Evolutionary conservation across 23 tunicate genomes (phyloP).

Genomic region (Aplidium turbinatum): DNA sequence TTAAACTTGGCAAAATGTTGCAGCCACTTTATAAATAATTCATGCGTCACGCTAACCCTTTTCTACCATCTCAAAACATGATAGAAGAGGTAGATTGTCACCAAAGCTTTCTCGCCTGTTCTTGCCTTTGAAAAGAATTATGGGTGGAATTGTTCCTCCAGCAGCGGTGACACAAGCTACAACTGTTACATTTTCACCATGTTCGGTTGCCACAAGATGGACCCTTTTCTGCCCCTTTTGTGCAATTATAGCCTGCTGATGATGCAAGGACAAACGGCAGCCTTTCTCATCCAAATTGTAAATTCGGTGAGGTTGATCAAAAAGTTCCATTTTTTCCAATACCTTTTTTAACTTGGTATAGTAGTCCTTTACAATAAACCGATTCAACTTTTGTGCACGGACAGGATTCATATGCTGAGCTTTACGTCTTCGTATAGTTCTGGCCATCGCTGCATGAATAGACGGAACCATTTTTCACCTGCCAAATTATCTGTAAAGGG

Average conservation of each 20-base stretch:
- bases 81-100: conserved; percentile 1
- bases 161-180: too few species aligned
- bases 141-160: conserved; percentile 4
- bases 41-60: conserved; percentile 17
- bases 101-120: conserved; percentile 15
- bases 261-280: neutral
- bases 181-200: conserved; percentile 20
- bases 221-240: neutral
- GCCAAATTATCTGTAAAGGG: conserved; percentile 1
- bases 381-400: conserved; percentile 13
- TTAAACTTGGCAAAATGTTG: conserved; percentile 15
- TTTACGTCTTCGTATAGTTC: conserved; percentile 4
- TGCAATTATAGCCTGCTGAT: too few species aligned
- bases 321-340: conserved; percentile 12
- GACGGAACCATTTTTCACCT: conserved; percentile 13
- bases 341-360: neutral
- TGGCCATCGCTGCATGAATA: conserved; percentile 3
- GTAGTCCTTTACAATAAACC: neutral
- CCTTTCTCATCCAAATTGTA: conserved; percentile 7
- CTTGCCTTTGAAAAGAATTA: conserved; percentile 2
- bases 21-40: neutral
- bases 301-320: conserved; percentile 5
- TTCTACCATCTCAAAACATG: conserved; percentile 18
- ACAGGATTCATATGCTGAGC: conserved; percentile 22
- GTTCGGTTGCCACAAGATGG: neutral